Percentiles rank a stretch among this genome's conserved stretches.
phyloP scores from a whole-genome alignment of 2,113 vertebrate species.

The Hydropotes inermis region DNA sequence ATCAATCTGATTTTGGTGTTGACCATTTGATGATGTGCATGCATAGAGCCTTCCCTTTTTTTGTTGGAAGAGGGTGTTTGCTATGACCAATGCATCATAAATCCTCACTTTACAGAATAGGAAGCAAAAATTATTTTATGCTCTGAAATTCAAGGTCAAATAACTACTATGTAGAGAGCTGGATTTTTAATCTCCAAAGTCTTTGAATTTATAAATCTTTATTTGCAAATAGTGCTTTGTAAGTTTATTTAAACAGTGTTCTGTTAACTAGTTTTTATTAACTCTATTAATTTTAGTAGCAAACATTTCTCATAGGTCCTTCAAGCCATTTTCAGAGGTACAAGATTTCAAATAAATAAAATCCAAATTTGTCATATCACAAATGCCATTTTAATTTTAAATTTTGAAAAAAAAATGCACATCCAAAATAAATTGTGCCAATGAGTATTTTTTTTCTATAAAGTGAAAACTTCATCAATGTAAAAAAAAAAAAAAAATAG shows the following conservation, averaged over 20 bases:
- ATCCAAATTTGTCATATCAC: not conserved
- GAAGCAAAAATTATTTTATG: not conserved
- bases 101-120: not conserved
- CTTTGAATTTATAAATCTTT: not conserved
- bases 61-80: not conserved
- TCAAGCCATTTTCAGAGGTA: not conserved
- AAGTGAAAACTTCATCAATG: not conserved
- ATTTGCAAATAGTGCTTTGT: not conserved
- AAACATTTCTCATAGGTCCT: not conserved
- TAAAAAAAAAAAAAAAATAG: not conserved
- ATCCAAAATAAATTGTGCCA: not conserved
- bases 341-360: not conserved
- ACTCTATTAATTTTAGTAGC: not conserved
- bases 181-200: not conserved
- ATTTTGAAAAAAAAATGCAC: not conserved
- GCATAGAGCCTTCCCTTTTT: not conserved
- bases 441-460: not conserved
- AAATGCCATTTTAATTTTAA: slow-evolving; percentile 8
- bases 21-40: not conserved
- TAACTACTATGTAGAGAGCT: not conserved
- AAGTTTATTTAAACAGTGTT: not conserved
- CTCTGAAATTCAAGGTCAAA: not conserved
- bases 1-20: not conserved
- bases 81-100: not conserved
- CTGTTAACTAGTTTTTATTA: not conserved